Percentiles rank a stretch among this genome's conserved stretches.
phyloP scores from a whole-genome alignment of 2,888 invertebrate species.

The Napeogenes inachia region DNA sequence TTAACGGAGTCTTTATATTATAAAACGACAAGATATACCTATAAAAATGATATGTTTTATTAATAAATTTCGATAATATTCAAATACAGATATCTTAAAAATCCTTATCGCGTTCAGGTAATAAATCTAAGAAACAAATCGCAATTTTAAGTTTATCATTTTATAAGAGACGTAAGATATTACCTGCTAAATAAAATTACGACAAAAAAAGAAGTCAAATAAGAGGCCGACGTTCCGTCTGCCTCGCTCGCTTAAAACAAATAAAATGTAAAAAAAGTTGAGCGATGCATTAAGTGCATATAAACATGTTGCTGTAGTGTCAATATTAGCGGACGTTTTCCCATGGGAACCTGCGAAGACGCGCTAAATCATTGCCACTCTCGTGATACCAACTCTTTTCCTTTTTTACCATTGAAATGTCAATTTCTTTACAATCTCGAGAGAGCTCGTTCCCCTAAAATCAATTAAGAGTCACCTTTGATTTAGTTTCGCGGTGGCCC shows the following conservation, averaged over 20 bases:
- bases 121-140: slow-evolving; percentile 21
- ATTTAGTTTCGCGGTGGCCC: slow-evolving; percentile 30
- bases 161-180: slow-evolving; percentile 46
- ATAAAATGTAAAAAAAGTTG: slow-evolving; percentile 73
- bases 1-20: neutral
- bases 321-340: slow-evolving; percentile 74
- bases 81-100: neutral
- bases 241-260: slow-evolving; percentile 66
- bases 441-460: slow-evolving; percentile 43
- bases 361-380: slow-evolving; percentile 65
- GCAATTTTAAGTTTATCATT: slow-evolving; percentile 42
- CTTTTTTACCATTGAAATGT: slow-evolving; percentile 73
- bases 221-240: slow-evolving; percentile 70
- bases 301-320: slow-evolving; percentile 76
- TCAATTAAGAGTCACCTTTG: slow-evolving; percentile 52
- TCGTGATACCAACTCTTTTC: slow-evolving; percentile 49
- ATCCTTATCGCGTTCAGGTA: slow-evolving; percentile 5
- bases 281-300: slow-evolving; percentile 76
- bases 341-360: slow-evolving; percentile 67
- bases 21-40: neutral
- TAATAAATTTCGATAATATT: neutral
- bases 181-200: slow-evolving; percentile 69
- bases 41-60: neutral
- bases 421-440: slow-evolving; percentile 52
- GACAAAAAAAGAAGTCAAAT: slow-evolving; percentile 67